Percentiles rank a stretch among this genome's conserved stretches.
These are phyloP conservation scores for Petroica traversi DNA, from an alignment of 2,113 vertebrate species.

Conservation along the genomic window DNA sequence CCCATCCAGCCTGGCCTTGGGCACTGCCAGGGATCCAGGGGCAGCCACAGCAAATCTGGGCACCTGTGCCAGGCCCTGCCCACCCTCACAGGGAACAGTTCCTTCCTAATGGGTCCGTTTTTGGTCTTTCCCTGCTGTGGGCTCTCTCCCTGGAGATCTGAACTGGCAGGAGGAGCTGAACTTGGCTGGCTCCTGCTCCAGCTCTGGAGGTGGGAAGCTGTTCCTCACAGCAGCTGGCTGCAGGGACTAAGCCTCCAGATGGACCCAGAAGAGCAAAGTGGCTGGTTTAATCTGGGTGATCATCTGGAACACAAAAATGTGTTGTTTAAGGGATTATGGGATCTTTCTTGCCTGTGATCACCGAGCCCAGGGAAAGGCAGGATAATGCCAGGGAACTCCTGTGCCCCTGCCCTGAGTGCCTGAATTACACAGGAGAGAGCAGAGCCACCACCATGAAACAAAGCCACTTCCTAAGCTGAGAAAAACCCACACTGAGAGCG, in stretches of 20 bases:
- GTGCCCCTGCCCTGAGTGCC: neutral
- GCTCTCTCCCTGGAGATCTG: neutral
- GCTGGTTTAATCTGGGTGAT: neutral
- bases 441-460: neutral
- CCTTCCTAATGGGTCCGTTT: neutral
- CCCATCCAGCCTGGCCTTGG: neutral
- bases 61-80: neutral
- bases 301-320: neutral
- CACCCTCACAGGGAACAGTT: neutral
- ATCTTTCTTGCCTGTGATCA: neutral
- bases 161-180: neutral
- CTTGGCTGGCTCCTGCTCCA: neutral
- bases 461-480: neutral
- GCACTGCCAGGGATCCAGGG: neutral
- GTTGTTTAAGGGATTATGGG: neutral
- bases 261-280: neutral
- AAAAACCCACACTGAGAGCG: neutral
- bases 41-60: neutral
- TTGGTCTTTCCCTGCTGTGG: neutral
- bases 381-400: neutral
- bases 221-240: neutral
- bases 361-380: neutral
- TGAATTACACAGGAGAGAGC: neutral
- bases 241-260: neutral
- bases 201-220: neutral